Conservation (phyloP, 2,888 invertebrate genomes). For the Apodemia mormo region DNA sequence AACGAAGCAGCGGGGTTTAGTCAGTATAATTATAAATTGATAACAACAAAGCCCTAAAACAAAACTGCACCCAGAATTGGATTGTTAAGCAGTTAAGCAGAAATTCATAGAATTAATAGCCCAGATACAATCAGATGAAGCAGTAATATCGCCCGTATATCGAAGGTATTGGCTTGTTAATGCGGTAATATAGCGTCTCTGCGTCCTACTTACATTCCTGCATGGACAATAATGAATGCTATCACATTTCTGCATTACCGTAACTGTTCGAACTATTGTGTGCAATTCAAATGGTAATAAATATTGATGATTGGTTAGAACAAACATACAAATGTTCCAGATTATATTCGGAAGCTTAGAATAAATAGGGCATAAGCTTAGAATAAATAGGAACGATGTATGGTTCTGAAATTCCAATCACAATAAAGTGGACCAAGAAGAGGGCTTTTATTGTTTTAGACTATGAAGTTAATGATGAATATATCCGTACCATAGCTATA, state of each 20-base stretch:
- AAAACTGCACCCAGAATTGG: not conserved
- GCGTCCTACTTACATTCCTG: slow-evolving; percentile 8
- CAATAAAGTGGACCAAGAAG: no score
- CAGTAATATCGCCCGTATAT: not conserved
- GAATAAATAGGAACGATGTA: no score
- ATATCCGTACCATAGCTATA: no score
- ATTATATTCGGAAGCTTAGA: no score
- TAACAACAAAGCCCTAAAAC: not conserved
- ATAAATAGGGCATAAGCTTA: no score
- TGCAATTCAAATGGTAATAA: not conserved
- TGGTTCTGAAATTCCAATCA: no score
- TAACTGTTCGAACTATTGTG: not conserved
- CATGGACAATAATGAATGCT: slow-evolving; percentile 1
- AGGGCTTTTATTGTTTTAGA: no score
- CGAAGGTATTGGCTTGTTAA: slow-evolving; percentile 10
- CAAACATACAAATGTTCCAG: no score
- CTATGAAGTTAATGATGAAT: no score
- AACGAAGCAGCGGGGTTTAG: no score
- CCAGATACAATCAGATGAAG: slow-evolving; percentile 9
- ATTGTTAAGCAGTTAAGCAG: slow-evolving; percentile 5
- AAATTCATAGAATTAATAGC: slow-evolving; percentile 6
- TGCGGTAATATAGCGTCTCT: not conserved
- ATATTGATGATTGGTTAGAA: no score
- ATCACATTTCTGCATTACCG: slow-evolving; percentile 3
- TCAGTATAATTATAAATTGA: no score